A percentile compares a stretch with the other conserved stretches of the same genome.
Evolutionary conservation across 2,888 invertebrate species (phyloP).

Genomic region (Ormyrus labotus): DNA sequence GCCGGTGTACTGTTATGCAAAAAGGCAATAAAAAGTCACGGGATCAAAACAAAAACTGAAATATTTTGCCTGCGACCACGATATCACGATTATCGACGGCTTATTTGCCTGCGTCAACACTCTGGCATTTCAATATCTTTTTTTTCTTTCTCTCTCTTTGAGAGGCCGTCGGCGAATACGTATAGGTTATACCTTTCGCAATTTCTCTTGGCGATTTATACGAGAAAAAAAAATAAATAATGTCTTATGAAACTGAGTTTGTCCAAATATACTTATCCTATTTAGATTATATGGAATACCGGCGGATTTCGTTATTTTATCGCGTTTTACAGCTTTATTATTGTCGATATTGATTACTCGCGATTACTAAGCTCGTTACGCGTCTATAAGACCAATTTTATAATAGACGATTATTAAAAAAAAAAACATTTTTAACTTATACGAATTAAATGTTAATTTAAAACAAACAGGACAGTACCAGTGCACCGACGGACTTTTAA

Average conservation of each 20-base stretch:
- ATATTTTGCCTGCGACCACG: constrained; percentile 39
- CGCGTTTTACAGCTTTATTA: too few species aligned
- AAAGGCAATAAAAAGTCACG: constrained; percentile 56
- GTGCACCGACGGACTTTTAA: too few species aligned
- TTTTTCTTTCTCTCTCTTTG: background rate
- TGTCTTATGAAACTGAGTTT: constrained; percentile 27
- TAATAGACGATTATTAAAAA: too few species aligned
- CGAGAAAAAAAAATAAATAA: background rate
- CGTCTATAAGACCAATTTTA: too few species aligned
- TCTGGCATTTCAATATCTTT: constrained; percentile 32
- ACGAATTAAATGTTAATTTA: too few species aligned
- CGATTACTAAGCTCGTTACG: too few species aligned
- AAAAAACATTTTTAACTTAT: too few species aligned
- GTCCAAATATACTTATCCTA: constrained; percentile 25
- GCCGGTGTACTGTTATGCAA: background rate
- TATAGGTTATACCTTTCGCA: constrained; percentile 15
- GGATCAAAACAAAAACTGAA: constrained; percentile 40
- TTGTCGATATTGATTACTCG: too few species aligned
- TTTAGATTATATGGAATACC: constrained; percentile 13
- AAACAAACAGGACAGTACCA: too few species aligned
- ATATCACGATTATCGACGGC: constrained; percentile 45
- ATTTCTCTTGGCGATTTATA: constrained; percentile 31
- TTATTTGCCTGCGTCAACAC: constrained; percentile 29
- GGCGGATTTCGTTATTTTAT: too few species aligned
- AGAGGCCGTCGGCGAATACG: background rate